Evolutionary conservation across 2,888 invertebrate species (phyloP).

Genomic region (Hesperia comma): DNA sequence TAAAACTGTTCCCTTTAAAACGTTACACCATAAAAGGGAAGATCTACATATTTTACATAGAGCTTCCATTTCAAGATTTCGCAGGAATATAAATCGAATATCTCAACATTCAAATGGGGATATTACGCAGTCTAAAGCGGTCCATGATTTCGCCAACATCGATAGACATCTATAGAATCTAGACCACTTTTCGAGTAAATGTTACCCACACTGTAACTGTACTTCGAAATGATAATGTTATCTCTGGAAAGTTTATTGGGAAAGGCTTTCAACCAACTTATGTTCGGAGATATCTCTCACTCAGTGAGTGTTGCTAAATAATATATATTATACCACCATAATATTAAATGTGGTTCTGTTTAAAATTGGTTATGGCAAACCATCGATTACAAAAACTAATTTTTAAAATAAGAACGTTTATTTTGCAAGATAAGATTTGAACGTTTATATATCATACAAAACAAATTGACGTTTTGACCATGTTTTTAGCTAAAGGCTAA

Average conservation of each 20-base stretch:
- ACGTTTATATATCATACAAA: too few species aligned
- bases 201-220: slow-evolving; percentile 25
- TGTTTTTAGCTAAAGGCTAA: too few species aligned
- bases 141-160: slow-evolving; percentile 44
- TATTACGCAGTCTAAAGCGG: slow-evolving; percentile 37
- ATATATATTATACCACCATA: neutral
- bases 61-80: slow-evolving; percentile 37
- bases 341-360: too few species aligned
- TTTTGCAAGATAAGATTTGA: too few species aligned
- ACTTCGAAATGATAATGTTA: slow-evolving; percentile 21
- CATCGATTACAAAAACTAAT: too few species aligned
- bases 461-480: too few species aligned
- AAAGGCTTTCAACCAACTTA: neutral
- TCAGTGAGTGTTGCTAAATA: neutral
- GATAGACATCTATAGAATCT: slow-evolving; percentile 64
- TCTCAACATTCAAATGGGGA: slow-evolving; percentile 42
- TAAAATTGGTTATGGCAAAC: too few species aligned
- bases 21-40: slow-evolving; percentile 29
- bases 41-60: slow-evolving; percentile 35
- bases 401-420: too few species aligned
- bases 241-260: slow-evolving; percentile 11
- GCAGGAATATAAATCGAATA: slow-evolving; percentile 38
- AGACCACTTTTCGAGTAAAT: slow-evolving; percentile 51
- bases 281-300: neutral
- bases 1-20: slow-evolving; percentile 13